phyloP scores from a whole-genome alignment of 2,113 vertebrate genomes.

The Haemorhous mexicanus region DNA sequence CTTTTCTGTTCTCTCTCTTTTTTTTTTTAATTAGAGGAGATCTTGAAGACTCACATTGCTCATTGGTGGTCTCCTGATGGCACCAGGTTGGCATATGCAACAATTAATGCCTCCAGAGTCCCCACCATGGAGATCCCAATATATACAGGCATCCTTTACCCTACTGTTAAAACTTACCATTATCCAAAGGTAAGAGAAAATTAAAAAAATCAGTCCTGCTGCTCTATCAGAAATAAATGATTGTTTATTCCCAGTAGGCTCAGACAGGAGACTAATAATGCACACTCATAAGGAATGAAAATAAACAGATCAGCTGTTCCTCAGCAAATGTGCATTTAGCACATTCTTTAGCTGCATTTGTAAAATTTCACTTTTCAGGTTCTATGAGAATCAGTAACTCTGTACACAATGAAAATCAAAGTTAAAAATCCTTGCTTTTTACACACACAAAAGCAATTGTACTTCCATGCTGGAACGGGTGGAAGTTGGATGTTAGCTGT shows the following conservation, averaged over 20 bases:
- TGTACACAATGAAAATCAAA: neutral
- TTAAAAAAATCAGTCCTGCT: neutral
- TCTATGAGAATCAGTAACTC: neutral
- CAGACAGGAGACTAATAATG: neutral
- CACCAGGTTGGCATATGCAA: conserved; percentile 89
- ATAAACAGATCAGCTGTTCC: neutral
- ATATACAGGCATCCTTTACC: conserved; percentile 87
- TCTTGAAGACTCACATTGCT: conserved; percentile 89
- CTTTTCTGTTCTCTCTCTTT: neutral
- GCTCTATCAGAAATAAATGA: neutral
- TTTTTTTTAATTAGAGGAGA: conserved; percentile 82
- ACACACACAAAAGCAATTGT: neutral
- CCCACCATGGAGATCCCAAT: conserved; percentile 92
- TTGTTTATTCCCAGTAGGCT: neutral
- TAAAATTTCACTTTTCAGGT: neutral
- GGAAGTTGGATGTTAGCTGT: neutral
- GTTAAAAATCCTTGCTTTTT: neutral
- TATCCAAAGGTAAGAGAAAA: conserved; percentile 89
- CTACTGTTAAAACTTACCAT: conserved; percentile 85
- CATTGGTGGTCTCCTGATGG: conserved; percentile 99
- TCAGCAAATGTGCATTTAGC: neutral
- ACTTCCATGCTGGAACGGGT: neutral
- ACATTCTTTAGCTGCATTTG: neutral
- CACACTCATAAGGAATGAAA: neutral
- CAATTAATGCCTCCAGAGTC: conserved; percentile 92